phyloP scores from a whole-genome alignment of 2,797 vertebrate species.

The Betta splendens region DNA sequence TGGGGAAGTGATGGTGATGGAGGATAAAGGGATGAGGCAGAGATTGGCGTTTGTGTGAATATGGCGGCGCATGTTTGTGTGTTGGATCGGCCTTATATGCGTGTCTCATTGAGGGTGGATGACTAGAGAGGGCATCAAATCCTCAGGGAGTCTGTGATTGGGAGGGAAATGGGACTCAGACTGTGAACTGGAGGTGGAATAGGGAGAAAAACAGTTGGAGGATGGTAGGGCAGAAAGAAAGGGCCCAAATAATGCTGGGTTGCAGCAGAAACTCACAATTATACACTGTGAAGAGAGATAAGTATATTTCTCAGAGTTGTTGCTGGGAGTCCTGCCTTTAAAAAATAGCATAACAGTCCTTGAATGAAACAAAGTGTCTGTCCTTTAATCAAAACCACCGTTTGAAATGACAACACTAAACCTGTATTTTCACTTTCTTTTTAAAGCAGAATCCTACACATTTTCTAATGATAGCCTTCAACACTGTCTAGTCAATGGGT shows the following conservation, averaged over 20 bases:
- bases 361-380: conserved; percentile 30
- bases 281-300: conserved; percentile 17
- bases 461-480: conserved; percentile 42
- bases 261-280: conserved; percentile 33
- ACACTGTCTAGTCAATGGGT: neutral
- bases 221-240: conserved; percentile 37
- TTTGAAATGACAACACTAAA: conserved; percentile 44
- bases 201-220: conserved; percentile 21
- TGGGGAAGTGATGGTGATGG: conserved; percentile 55
- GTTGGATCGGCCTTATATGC: conserved; percentile 6
- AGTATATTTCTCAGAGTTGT: conserved; percentile 42
- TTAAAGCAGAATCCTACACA: conserved; percentile 24
- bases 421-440: conserved; percentile 26
- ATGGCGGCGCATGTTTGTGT: conserved; percentile 12
- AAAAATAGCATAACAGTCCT: conserved; percentile 23
- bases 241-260: conserved; percentile 33
- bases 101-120: conserved; percentile 23
- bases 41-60: conserved; percentile 48
- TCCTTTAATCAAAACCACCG: conserved; percentile 29
- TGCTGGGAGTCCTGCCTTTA: conserved; percentile 14
- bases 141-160: conserved; percentile 60
- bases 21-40: conserved; percentile 66
- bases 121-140: conserved; percentile 45
- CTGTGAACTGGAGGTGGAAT: conserved; percentile 21
- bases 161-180: conserved; percentile 57